Percentiles rank a stretch among this genome's conserved stretches.
These are phyloP conservation scores for Agriopis aurantiaria DNA, from an alignment of 2,888 invertebrate species.

Conservation along the genomic window DNA sequence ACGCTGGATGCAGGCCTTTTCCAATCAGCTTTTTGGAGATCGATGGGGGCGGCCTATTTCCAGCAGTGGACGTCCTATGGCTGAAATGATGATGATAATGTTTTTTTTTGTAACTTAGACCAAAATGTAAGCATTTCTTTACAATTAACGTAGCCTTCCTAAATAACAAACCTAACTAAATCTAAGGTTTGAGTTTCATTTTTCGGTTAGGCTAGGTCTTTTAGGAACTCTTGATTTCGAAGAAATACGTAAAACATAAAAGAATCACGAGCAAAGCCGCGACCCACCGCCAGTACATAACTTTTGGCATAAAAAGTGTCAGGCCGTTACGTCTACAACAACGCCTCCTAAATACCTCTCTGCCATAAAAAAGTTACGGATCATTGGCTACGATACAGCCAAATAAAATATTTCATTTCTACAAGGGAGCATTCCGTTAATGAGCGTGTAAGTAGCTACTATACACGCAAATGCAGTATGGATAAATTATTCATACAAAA, in stretches of 20 bases:
- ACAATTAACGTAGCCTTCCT: too few species aligned
- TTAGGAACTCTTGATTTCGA: too few species aligned
- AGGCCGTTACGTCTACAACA: conserved; percentile 1
- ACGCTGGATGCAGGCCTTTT: too few species aligned
- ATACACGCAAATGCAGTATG: conserved; percentile 19
- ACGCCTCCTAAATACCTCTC: conserved; percentile 23
- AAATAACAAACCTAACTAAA: too few species aligned
- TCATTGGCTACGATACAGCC: conserved; percentile 35
- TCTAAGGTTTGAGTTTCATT: too few species aligned
- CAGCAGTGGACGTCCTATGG: too few species aligned
- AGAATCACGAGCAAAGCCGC: background rate
- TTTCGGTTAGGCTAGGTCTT: too few species aligned
- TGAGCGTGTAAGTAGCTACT: conserved; percentile 31
- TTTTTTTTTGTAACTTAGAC: too few species aligned
- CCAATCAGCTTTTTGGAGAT: too few species aligned
- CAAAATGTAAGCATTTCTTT: too few species aligned
- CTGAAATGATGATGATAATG: too few species aligned
- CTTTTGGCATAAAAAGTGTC: conserved; percentile 6
- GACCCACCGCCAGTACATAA: background rate
- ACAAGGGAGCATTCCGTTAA: conserved; percentile 39
- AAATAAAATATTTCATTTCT: conserved; percentile 42
- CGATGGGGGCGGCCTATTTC: too few species aligned
- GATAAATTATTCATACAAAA: background rate
- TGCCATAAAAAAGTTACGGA: conserved; percentile 33
- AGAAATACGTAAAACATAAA: background rate